Conservation (phyloP, 2,113 vertebrate genomes). For the Hyla sarda region DNA sequence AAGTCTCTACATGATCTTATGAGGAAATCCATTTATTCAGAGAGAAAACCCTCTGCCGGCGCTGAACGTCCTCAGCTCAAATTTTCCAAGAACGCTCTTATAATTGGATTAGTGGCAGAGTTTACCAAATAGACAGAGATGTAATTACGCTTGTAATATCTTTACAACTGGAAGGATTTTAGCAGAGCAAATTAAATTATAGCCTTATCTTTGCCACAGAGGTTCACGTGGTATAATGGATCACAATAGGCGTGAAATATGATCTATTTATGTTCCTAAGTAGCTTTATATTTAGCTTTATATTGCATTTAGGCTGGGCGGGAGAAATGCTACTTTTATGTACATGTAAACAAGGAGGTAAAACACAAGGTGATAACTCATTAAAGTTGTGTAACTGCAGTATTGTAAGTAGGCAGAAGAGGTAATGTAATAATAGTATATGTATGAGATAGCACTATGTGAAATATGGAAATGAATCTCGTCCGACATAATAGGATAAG, state of each 20-base stretch:
- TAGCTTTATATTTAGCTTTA: neutral
- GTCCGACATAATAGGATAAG: neutral
- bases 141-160: conserved; percentile 40
- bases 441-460: neutral
- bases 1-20: too few relatives aligned
- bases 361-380: neutral
- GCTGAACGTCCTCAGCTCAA: neutral
- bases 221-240: conserved; percentile 6
- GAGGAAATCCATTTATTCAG: neutral
- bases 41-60: neutral
- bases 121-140: conserved; percentile 31
- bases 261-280: neutral
- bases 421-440: neutral
- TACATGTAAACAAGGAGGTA: neutral
- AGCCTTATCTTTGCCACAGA: neutral
- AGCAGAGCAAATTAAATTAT: conserved; percentile 26
- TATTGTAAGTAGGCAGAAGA: neutral
- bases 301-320: neutral
- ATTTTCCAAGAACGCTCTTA: conserved; percentile 13
- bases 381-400: neutral
- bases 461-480: neutral
- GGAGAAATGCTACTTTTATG: neutral
- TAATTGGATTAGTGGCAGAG: conserved; percentile 33
- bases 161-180: conserved; percentile 21
- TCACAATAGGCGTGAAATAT: conserved; percentile 7